phyloP scores from a whole-genome alignment of 2,113 vertebrate species.

The Anolis carolinensis region DNA sequence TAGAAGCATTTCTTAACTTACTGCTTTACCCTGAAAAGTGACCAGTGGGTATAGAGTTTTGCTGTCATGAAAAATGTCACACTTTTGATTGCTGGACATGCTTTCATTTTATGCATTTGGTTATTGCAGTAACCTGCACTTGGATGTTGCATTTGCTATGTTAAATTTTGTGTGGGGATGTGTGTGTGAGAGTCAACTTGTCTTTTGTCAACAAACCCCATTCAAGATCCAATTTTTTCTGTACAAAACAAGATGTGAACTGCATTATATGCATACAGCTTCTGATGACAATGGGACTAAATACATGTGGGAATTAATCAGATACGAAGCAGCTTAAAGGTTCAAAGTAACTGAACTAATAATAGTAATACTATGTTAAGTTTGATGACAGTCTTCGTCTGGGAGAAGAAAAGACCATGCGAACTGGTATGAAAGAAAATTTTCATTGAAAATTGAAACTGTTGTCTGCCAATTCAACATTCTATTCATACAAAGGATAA shows the following conservation, averaged over 20 bases:
- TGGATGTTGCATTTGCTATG: too few species aligned
- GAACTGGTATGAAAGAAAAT: neutral
- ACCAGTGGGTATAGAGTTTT: too few species aligned
- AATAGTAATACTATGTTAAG: neutral
- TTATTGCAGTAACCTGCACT: too few species aligned
- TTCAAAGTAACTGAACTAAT: slow-evolving; percentile 1
- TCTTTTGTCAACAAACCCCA: neutral
- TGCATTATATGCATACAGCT: neutral
- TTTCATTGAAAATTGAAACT: neutral
- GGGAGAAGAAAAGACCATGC: neutral
- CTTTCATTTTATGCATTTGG: too few species aligned
- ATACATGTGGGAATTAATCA: neutral
- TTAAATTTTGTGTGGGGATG: too few species aligned
- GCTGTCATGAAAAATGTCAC: too few species aligned
- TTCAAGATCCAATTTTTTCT: neutral
- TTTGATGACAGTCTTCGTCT: neutral
- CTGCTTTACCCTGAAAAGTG: too few species aligned
- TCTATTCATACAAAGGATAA: neutral
- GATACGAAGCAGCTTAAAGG: neutral
- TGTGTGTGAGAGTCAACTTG: neutral
- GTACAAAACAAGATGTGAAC: neutral
- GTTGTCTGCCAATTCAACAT: neutral
- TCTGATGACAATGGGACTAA: neutral
- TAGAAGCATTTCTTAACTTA: too few species aligned
- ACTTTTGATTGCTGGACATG: too few species aligned